These are phyloP conservation scores for Dasypogon diadema DNA, from an alignment of 2,888 invertebrate species.

Conservation along the genomic window DNA sequence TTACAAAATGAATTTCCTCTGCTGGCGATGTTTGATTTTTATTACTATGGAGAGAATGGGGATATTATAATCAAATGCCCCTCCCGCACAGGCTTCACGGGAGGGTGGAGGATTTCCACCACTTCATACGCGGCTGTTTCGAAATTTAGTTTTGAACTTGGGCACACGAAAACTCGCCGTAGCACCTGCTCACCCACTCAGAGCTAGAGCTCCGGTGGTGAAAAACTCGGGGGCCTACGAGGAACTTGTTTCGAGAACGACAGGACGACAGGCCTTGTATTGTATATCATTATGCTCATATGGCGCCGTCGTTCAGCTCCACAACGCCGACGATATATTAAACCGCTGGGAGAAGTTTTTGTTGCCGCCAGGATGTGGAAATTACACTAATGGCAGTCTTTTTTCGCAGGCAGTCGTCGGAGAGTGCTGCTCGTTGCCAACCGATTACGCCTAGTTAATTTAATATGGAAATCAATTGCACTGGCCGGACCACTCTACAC, in stretches of 20 bases:
- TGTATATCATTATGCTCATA: not conserved
- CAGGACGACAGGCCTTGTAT: not conserved
- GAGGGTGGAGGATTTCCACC: not conserved
- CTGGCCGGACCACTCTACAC: too few species aligned
- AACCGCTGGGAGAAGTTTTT: not conserved
- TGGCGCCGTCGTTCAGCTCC: not conserved
- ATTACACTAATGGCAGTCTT: not conserved
- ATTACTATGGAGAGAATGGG: slow-evolving; percentile 2
- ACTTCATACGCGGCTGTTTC: not conserved
- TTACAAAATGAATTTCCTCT: slow-evolving; percentile 22
- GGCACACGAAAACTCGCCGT: too few species aligned
- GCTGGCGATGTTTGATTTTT: not conserved
- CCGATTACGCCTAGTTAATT: slow-evolving; percentile 5
- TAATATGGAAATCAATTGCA: slow-evolving; percentile 3
- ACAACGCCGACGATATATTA: not conserved
- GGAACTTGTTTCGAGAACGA: not conserved
- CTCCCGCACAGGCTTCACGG: not conserved
- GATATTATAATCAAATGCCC: slow-evolving; percentile 32
- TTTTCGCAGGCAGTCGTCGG: not conserved
- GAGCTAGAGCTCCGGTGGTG: too few species aligned
- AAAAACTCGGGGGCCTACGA: not conserved
- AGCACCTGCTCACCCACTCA: too few species aligned
- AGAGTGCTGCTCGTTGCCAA: not conserved
- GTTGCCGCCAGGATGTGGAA: slow-evolving; percentile 5
- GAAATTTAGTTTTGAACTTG: slow-evolving; percentile 19